A percentile compares a stretch with the other conserved stretches of the same genome.
These are phyloP conservation scores for Budorcas taxicolor DNA, from an alignment of 2,113 vertebrate species.

Conservation along the genomic window DNA sequence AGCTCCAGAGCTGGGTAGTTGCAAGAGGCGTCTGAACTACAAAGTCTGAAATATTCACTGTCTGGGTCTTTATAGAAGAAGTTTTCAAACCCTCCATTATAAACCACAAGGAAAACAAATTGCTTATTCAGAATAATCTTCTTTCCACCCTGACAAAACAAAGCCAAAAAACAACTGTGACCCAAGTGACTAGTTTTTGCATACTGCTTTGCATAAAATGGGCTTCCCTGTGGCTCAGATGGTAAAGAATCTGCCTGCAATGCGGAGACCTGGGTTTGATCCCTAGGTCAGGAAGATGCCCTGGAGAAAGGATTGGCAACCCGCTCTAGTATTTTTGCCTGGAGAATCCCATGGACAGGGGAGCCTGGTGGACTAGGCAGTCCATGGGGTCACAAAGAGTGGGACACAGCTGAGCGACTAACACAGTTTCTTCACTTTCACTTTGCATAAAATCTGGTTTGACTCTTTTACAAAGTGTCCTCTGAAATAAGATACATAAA, in stretches of 20 bases:
- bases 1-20: background rate
- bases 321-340: background rate
- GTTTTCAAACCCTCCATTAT: background rate
- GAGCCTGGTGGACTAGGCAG: background rate
- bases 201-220: background rate
- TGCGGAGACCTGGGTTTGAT: background rate
- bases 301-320: background rate
- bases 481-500: background rate
- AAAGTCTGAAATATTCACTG: slow-evolving; percentile 15
- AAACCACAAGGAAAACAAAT: slow-evolving; percentile 10
- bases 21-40: background rate
- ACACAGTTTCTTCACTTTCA: background rate
- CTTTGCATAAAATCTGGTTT: background rate
- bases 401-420: background rate
- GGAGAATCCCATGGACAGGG: background rate
- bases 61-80: background rate
- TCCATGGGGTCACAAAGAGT: background rate
- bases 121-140: background rate
- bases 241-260: background rate
- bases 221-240: background rate
- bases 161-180: background rate
- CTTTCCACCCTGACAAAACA: background rate
- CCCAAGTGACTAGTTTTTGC: background rate
- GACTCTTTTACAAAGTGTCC: background rate
- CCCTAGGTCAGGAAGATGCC: background rate